Conservation (phyloP, 2,113 vertebrate species). For the Grallaria varia region DNA sequence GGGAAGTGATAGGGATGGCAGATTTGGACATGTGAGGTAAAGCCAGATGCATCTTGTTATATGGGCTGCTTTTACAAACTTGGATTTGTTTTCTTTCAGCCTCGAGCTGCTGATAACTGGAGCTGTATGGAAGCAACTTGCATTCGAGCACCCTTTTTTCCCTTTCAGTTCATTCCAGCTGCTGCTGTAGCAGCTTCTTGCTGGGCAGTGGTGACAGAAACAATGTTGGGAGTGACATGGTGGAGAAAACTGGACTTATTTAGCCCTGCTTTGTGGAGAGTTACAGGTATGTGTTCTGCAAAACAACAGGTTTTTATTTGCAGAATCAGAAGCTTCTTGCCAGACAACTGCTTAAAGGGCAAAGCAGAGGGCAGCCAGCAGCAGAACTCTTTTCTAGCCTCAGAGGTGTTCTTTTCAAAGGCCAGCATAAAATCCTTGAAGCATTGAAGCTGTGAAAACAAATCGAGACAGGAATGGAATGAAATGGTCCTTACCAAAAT, state of each 20-base stretch:
- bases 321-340: constrained; percentile 21
- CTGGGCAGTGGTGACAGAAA: neutral
- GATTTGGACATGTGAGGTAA: neutral
- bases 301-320: constrained; percentile 17
- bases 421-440: constrained; percentile 5
- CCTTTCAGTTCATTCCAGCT: neutral
- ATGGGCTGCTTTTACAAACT: neutral
- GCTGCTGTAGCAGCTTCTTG: neutral
- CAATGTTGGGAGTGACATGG: neutral
- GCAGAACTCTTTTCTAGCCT: constrained; percentile 8
- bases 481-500: neutral
- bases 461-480: neutral
- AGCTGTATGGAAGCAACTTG: neutral
- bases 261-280: neutral
- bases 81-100: neutral
- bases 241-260: neutral
- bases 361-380: neutral
- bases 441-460: constrained; percentile 35
- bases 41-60: neutral
- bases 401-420: constrained; percentile 38
- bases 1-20: neutral
- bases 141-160: neutral
- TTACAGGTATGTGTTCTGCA: neutral
- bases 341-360: constrained; percentile 22
- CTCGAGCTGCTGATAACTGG: neutral